Percentiles rank a stretch among this genome's conserved stretches.
These are phyloP conservation scores for Hemaris fuciformis DNA, from an alignment of 2,888 invertebrate species.

Conservation along the genomic window DNA sequence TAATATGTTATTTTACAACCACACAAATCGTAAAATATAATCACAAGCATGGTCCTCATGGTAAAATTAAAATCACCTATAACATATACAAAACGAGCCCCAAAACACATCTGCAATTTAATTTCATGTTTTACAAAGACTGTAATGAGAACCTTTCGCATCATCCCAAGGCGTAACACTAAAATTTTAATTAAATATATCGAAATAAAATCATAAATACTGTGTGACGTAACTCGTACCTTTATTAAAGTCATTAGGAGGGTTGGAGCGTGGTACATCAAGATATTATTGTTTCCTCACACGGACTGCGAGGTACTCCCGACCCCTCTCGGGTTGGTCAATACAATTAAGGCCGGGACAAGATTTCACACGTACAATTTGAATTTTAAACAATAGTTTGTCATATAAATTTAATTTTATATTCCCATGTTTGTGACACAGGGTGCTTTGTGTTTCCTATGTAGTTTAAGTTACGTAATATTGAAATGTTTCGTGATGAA, in stretches of 20 bases:
- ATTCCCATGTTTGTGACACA: conserved; percentile 45
- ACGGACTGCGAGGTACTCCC: conserved; percentile 40
- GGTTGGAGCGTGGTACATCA: conserved; percentile 55
- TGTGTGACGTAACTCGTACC: conserved; percentile 69
- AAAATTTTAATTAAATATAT: conserved; percentile 80
- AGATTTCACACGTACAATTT: conserved; percentile 79
- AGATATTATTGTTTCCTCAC: conserved; percentile 66
- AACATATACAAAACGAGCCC: not conserved
- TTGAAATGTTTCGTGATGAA: too few relatives aligned
- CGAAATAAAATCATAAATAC: conserved; percentile 78
- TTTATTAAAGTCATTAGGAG: conserved; percentile 79
- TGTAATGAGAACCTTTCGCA: conserved; percentile 20
- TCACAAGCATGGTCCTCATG: not conserved
- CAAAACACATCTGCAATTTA: not conserved
- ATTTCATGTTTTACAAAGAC: conserved; percentile 26
- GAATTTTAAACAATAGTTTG: conserved; percentile 81
- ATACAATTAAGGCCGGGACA: conserved; percentile 74
- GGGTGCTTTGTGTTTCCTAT: conserved; percentile 42
- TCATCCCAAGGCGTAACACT: conserved; percentile 33
- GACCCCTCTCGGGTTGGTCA: conserved; percentile 57
- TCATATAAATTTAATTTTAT: conserved; percentile 79
- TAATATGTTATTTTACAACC: too few relatives aligned
- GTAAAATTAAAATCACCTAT: not conserved
- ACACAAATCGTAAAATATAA: not conserved
- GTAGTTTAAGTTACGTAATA: not conserved